Base-by-base conservation (phyloP, 2,113 vertebrate species). In the Gnathonemus echidnorhynchus region DNA sequence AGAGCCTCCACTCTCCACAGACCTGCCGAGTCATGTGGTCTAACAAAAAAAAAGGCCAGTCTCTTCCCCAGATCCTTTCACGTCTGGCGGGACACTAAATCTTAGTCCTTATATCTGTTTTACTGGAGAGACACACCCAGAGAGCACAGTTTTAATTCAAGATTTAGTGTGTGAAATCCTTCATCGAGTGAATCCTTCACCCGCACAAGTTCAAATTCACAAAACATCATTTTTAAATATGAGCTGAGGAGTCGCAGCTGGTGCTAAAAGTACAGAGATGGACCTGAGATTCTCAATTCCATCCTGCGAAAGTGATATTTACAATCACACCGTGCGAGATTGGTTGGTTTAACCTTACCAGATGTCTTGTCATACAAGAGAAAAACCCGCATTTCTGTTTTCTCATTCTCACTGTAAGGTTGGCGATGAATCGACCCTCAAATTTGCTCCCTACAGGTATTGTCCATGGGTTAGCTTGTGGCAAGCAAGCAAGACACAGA, bases 321-420 rank as follows among this genome's bases (percentile, higher is more conserved):
- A 96, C 96, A 96, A 96, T 97, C 96, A 96, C 95, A 94, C 95
- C 95, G 95, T 95, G 95, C 96, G 94, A 95, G 95, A 94, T 94
- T 92, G 91, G 5, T 21, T 35, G 45, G 45, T 91, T 92, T 93
- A 94, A 96, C 95, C 94, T 91, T 92, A 89, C 92, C 91, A 92
- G 93, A 94, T 92, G 93, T 91, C 91, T 27, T 90, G 92, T 92
- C 95, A 95, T 94, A 95, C 95, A 94, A 95, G 92, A 95, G 92
- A 93, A 90, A 91, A 88, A 90, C 90, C 95, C 90, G 94, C 90
- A 58, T 52, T 95, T 93, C n/a, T 70, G 62, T 95, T 95, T 92
- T 95, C 94, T 94, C 91, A 91, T 91, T 89, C 91, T 92, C 92
- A 92, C 93, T 92, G 93, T 90, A 93, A 93, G 92, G 92, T 94